Evolutionary conservation across 2,888 invertebrate species (phyloP), one percentile per base, ranked within the genome.

Genomic region (Lymantria dispar): DNA sequence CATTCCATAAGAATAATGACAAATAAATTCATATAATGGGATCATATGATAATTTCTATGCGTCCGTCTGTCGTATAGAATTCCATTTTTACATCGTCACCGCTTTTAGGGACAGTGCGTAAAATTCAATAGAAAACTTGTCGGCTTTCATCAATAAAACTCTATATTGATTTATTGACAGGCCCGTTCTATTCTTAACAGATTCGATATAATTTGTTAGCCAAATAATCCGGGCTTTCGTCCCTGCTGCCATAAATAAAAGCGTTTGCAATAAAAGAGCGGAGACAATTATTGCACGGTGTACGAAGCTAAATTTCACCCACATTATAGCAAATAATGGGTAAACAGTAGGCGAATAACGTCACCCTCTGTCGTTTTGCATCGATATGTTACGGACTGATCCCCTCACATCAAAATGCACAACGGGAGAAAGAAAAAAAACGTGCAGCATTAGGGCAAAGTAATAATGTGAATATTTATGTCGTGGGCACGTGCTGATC

Each of bases 191-290:
- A 86, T 87, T 87, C 85, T 83, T 74, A 80, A 79, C 85, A 83
- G 87, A 88, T 86, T 85, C 85, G 74, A 80, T 81, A 83, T 89
- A 90, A 90, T 90, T 91, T 91, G 91, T 91, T 88, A 90, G 85
- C 87, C 87, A 90, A 91, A 90, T 90, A 90, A 90, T 90, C 89
- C 88, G 74, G n/a, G 85, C 83, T 88, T 87, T 83, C 64, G 80
- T 48, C 52, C 52, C 52, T 49, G 40, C 45, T 46, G 71, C 65
- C 67, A 76, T 76, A 74, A 78, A 78, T 78, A 75, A 78, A 77
- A 76, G 61, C 72, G 66, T 69, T 75, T 65, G 68, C 64, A 77
- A 87, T 87, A 87, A 85, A 87, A 81, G 83, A 79, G 76, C 74
- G 76, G 75, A 82, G 83, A 86, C 87, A 87, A 89, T 89, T 87